phyloP scores from a whole-genome alignment of 2,797 vertebrate genomes.

The Salmo trutta region DNA sequence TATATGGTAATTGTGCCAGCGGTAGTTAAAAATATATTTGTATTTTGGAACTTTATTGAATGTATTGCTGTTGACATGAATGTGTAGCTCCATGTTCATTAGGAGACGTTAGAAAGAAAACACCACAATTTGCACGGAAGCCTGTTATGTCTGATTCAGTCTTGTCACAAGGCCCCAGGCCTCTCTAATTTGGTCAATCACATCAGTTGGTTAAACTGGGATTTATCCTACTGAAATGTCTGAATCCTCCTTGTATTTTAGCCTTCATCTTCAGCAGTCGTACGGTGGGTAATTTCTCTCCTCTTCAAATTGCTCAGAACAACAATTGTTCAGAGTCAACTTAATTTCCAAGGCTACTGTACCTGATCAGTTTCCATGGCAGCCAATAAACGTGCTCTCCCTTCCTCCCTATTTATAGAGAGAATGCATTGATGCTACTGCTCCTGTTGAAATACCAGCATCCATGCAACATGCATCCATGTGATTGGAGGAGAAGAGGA shows the following conservation, averaged over 20 bases:
- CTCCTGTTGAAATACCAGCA: constrained; percentile 1
- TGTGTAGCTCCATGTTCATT: background rate
- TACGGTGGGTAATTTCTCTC: background rate
- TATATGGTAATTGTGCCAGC: too few relatives aligned
- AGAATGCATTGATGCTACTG: background rate
- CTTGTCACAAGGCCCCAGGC: background rate
- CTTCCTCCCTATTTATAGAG: constrained; percentile 33
- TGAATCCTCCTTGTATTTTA: background rate
- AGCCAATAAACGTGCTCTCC: constrained; percentile 61
- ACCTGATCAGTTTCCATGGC: constrained; percentile 68
- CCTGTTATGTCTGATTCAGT: background rate
- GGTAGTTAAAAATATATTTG: background rate
- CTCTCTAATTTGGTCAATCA: background rate
- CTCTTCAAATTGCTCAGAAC: constrained; percentile 4
- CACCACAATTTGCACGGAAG: background rate
- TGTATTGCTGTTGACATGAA: background rate
- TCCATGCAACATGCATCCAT: background rate
- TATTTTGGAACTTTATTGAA: background rate
- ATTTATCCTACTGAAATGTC: background rate
- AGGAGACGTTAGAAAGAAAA: background rate
- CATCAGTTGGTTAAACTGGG: background rate
- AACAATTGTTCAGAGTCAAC: constrained; percentile 33
- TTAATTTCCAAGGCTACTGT: constrained; percentile 37
- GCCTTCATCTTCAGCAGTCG: background rate
- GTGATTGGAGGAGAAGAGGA: too few relatives aligned